A percentile compares a stretch with the other conserved stretches of the same genome.
phyloP scores from a whole-genome alignment of 2,888 invertebrate genomes.

The Noctua pronuba region DNA sequence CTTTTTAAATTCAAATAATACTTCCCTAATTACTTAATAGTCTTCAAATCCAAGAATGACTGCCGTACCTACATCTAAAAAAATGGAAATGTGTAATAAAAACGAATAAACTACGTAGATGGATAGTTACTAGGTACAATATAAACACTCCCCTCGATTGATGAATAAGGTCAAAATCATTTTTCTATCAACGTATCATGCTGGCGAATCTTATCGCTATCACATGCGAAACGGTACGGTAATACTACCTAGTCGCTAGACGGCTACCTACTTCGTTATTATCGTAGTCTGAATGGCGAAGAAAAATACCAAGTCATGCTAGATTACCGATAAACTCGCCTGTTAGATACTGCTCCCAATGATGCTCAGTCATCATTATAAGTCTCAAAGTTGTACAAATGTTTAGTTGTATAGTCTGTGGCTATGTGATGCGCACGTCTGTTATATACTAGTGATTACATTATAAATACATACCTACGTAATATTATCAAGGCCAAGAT shows the following conservation, averaged over 20 bases:
- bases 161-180: conserved; percentile 38
- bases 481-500: conserved; percentile 50
- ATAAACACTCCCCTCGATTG: not conserved
- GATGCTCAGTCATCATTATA: conserved; percentile 53
- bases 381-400: conserved; percentile 29
- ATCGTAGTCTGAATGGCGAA: conserved; percentile 35
- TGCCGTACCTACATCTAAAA: not conserved
- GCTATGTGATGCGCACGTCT: conserved; percentile 56
- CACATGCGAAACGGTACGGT: conserved; percentile 20
- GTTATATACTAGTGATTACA: conserved; percentile 36
- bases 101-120: not conserved
- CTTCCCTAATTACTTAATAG: not conserved
- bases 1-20: not conserved
- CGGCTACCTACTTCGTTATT: conserved; percentile 16
- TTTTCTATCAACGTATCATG: conserved; percentile 10
- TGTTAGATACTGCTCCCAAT: conserved; percentile 26
- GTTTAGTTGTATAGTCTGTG: conserved; percentile 58
- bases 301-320: conserved; percentile 35
- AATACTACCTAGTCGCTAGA: conserved; percentile 1
- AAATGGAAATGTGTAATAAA: not conserved
- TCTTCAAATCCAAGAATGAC: not conserved
- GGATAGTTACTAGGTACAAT: not conserved
- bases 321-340: conserved; percentile 36
- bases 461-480: conserved; percentile 29
- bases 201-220: conserved; percentile 21